These are phyloP conservation scores for Indicator indicator DNA, from an alignment of 2,113 vertebrate species.

Conservation along the genomic window DNA sequence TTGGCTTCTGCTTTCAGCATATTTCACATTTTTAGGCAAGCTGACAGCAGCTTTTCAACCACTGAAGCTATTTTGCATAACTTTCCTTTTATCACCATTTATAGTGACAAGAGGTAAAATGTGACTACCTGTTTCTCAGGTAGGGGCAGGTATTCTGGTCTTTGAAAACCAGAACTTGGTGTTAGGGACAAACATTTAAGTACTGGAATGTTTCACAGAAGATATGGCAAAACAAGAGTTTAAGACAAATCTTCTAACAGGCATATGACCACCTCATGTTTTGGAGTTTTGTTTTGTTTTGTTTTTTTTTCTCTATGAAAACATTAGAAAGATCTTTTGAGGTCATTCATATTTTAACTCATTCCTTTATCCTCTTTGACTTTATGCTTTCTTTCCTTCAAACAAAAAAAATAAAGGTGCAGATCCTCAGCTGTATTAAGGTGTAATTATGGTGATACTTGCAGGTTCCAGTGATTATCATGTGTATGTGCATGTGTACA, in stretches of 20 bases:
- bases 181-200: not conserved
- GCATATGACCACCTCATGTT: not conserved
- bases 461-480: not conserved
- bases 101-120: not conserved
- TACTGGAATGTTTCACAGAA: not conserved
- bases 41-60: not conserved
- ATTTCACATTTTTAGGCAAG: constrained; percentile 65
- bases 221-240: not conserved
- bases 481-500: not conserved
- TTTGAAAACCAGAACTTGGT: not conserved
- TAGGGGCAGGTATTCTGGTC: not conserved
- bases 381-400: not conserved
- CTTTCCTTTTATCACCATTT: not conserved
- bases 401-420: not conserved
- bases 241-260: not conserved
- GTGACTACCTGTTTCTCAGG: not conserved
- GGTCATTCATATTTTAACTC: not conserved
- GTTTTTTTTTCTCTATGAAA: not conserved
- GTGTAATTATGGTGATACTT: not conserved
- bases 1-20: constrained; percentile 50
- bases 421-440: not conserved
- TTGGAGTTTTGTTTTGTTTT: not conserved
- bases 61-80: not conserved
- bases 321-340: not conserved
- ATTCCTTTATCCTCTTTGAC: not conserved